Evolutionary conservation across 2,113 vertebrate species (phyloP).

Genomic region (Trematocara nigrifrons): DNA sequence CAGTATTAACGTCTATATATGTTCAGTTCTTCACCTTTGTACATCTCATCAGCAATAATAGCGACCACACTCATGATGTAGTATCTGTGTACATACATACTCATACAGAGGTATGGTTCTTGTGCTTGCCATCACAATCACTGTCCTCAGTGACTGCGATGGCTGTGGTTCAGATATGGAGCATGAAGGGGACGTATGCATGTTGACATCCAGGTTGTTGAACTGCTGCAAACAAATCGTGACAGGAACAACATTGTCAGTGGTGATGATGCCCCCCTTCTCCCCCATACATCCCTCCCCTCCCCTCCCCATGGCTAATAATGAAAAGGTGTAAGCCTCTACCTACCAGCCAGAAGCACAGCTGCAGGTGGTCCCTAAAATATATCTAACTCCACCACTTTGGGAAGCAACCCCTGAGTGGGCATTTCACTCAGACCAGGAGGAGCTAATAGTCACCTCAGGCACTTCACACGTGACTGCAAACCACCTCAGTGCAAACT

Average conservation of each 20-base stretch:
- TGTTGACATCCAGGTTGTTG: neutral
- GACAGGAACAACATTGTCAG: neutral
- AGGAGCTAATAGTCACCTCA: neutral
- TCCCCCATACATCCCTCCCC: neutral
- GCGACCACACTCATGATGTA: neutral
- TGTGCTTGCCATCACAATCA: neutral
- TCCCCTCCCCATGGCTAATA: neutral
- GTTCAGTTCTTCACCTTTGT: neutral
- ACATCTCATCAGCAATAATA: neutral
- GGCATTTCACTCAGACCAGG: neutral
- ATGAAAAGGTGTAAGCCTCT: neutral
- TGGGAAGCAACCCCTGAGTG: neutral
- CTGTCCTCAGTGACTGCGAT: neutral
- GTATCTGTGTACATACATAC: neutral
- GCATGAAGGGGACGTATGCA: neutral
- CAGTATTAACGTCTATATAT: fast-evolving
- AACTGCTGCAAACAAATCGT: neutral
- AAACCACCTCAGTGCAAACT: neutral
- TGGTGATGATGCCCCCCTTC: neutral
- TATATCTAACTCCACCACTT: neutral
- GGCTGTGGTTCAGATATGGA: neutral
- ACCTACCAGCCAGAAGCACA: neutral
- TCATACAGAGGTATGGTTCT: fast-evolving
- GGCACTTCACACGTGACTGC: neutral
- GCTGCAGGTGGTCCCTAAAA: neutral